Percentiles rank a stretch among this genome's conserved stretches.
Conservation (phyloP, 2,888 invertebrate species). For the Pterobdella sp. region DNA sequence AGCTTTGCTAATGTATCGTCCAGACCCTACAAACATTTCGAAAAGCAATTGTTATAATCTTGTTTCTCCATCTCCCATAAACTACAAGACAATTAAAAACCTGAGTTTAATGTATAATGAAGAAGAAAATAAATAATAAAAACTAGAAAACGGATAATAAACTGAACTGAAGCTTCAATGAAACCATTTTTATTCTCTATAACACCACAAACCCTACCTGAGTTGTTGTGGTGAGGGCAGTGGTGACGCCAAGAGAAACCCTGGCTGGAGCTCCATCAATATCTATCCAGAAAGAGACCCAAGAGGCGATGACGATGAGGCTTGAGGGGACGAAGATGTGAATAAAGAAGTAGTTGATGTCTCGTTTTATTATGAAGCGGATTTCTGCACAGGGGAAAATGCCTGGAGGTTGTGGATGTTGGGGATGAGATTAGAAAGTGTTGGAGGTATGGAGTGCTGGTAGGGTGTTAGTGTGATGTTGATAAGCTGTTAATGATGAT, state of each 20-base stretch:
- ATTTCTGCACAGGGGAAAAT: conserved; percentile 24
- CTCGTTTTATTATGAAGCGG: conserved; percentile 24
- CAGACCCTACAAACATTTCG: no score
- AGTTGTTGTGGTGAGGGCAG: conserved; percentile 24
- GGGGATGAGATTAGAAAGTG: no score
- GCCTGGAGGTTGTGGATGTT: conserved; percentile 3
- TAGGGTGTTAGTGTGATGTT: no score
- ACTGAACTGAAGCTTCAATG: not conserved
- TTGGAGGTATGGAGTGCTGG: no score
- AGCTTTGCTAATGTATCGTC: no score
- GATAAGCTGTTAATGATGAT: no score
- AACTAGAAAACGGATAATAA: no score
- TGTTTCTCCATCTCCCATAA: no score
- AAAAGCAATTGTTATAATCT: no score
- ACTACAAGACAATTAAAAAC: no score
- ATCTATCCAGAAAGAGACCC: conserved; percentile 27
- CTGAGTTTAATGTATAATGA: no score
- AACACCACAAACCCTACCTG: conserved; percentile 14
- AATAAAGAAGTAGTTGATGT: conserved; percentile 27
- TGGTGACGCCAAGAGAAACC: conserved; percentile 23
- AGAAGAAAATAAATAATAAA: no score
- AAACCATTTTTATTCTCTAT: not conserved
- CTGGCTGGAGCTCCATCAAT: conserved; percentile 27
- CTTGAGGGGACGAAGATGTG: conserved; percentile 24
- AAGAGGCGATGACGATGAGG: conserved; percentile 26